Evolutionary conservation across 92 coral and sea anemone species (phyloP).

Genomic region (Paragorgia papillata): DNA sequence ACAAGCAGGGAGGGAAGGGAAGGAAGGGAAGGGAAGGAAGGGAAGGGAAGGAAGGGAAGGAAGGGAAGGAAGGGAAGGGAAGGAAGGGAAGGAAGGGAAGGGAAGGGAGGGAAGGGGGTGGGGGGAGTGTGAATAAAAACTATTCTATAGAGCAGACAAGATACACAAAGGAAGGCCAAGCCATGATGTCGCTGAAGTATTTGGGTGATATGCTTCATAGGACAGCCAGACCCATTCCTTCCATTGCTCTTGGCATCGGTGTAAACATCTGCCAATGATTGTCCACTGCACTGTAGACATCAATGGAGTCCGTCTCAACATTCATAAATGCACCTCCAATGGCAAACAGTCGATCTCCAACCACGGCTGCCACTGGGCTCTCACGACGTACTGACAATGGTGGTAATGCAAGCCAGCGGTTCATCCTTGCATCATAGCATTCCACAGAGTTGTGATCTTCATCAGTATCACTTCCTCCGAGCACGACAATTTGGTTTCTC

Average conservation of each 20-base stretch:
- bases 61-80: too few species aligned
- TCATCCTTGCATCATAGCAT: slow-evolving; percentile 93
- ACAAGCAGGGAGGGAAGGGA: too few species aligned
- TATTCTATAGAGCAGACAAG: too few species aligned
- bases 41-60: too few species aligned
- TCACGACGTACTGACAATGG: slow-evolving; percentile 87
- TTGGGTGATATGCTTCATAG: too few species aligned
- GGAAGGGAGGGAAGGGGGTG: too few species aligned
- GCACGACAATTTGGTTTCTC: slow-evolving; percentile 80
- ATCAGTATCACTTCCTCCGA: slow-evolving; percentile 96
- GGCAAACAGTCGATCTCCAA: slow-evolving; percentile 81
- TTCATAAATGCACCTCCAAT: slow-evolving; percentile 94
- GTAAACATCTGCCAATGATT: slow-evolving; percentile 87
- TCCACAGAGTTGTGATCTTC: slow-evolving; percentile 98
- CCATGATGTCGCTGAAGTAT: too few species aligned
- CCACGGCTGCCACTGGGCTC: slow-evolving; percentile 83
- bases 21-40: too few species aligned
- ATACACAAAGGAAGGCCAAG: too few species aligned
- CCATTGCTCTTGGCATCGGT: slow-evolving; percentile 81
- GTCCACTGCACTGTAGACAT: slow-evolving; percentile 74
- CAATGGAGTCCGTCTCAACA: slow-evolving; percentile 83
- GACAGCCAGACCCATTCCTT: slow-evolving; percentile 96
- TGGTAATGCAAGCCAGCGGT: slow-evolving; percentile 91
- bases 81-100: too few species aligned
- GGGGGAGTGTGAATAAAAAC: too few species aligned